phyloP scores from a whole-genome alignment of 2,797 vertebrate genomes.

The Gymnoscopelus microlampas region DNA sequence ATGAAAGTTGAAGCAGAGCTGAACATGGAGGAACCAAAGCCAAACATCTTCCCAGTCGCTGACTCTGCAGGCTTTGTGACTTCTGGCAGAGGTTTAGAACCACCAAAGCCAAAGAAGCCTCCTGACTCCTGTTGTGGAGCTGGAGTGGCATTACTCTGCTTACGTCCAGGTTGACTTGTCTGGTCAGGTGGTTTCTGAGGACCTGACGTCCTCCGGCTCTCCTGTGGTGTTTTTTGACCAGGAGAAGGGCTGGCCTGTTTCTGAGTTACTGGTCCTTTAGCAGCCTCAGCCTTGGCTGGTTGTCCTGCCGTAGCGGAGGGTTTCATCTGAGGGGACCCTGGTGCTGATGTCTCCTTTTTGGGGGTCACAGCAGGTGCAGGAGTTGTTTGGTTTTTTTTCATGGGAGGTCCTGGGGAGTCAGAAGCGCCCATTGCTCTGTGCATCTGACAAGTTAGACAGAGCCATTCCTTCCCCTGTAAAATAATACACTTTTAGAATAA shows the following conservation, averaged over 20 bases:
- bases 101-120: constrained; percentile 85
- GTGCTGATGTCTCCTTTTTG: constrained; percentile 57
- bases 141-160: constrained; percentile 48
- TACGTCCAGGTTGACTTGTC: constrained; percentile 30
- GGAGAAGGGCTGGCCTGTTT: constrained; percentile 48
- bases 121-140: constrained; percentile 61
- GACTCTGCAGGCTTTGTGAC: constrained; percentile 83
- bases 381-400: constrained; percentile 57
- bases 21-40: constrained; percentile 90
- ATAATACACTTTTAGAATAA: constrained; percentile 4
- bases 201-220: constrained; percentile 63
- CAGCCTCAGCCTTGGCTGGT: constrained; percentile 65
- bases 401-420: constrained; percentile 70
- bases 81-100: constrained; percentile 81
- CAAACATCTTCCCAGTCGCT: constrained; percentile 88
- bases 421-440: constrained; percentile 86
- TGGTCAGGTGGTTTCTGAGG: constrained; percentile 50
- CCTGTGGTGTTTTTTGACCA: constrained; percentile 55
- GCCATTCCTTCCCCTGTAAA: constrained; percentile 87
- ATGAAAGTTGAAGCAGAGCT: constrained; percentile 89
- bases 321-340: constrained; percentile 55
- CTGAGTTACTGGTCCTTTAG: constrained; percentile 62
- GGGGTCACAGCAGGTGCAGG: constrained; percentile 45
- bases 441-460: constrained; percentile 97
- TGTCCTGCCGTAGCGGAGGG: constrained; percentile 46